Evolutionary conservation across 1,140 invertebrate genomes (phyloP).

Genomic region (Aphelenchoides avenae): DNA sequence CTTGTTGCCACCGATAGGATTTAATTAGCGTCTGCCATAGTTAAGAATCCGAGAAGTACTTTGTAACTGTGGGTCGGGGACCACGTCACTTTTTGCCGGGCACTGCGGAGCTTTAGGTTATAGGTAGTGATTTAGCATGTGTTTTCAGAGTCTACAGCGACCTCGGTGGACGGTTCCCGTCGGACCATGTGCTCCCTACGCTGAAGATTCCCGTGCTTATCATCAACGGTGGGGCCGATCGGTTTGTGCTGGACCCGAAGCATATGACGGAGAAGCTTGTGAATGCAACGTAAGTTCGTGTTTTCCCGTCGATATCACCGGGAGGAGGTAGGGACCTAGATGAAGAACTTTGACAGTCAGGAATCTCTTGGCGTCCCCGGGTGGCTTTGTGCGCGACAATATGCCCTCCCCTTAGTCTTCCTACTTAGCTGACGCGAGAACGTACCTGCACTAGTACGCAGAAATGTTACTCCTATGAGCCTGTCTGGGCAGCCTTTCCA

Average conservation of each 20-base stretch:
- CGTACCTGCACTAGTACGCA: too few species aligned
- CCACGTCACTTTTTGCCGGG: background rate
- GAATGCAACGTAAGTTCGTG: slow-evolving; percentile 31
- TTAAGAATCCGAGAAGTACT: too few species aligned
- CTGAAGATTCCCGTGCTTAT: slow-evolving; percentile 52
- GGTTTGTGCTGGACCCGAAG: slow-evolving; percentile 55
- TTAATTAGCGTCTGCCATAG: too few species aligned
- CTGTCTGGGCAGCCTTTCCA: too few species aligned
- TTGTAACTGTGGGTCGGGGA: background rate
- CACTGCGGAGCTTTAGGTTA: too few species aligned
- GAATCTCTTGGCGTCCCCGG: background rate
- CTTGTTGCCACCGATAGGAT: too few species aligned
- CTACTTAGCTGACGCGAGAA: too few species aligned
- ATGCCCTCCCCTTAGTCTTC: too few species aligned
- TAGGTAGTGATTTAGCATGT: background rate
- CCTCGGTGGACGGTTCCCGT: slow-evolving; percentile 55
- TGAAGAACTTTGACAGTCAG: background rate
- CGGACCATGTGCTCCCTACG: slow-evolving; percentile 41
- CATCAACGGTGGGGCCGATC: slow-evolving; percentile 50
- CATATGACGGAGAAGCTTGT: slow-evolving; percentile 41
- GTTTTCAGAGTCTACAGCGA: slow-evolving; percentile 53
- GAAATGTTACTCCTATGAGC: too few species aligned
- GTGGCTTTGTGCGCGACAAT: too few species aligned
- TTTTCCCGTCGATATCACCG: slow-evolving; percentile 21
- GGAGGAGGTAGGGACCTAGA: slow-evolving; percentile 13